Base-by-base conservation (phyloP, 2,888 invertebrate genomes). In the Aspidiotus rigidus region DNA sequence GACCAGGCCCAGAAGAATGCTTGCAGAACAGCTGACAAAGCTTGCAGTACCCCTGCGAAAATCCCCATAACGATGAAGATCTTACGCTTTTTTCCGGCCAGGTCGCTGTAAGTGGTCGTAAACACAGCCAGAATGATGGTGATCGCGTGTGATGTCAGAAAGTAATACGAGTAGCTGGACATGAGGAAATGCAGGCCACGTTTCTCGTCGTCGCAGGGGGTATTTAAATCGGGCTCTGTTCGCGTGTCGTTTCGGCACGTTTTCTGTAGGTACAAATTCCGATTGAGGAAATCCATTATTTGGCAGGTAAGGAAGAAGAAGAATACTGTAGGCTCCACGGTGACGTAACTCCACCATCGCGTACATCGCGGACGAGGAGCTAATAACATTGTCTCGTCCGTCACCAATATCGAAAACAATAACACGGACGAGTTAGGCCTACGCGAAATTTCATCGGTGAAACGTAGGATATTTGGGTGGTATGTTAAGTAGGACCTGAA, bases 1-100 rank as follows among this genome's bases (percentile, higher is more conserved):
- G 73, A 70, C 74, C 74, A 73, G 7, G 54, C 66, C 71, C 72
- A 73, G 60, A 71, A 73, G 61, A 72, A 72, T 8, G 73, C 71
- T 28, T 74, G 73, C 6, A 74, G 39, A 8, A 73, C 28, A 41
- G 71, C 64, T 5, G 72, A 70, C 2, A 71, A 17, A 54, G 72
- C 72, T 0, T 73, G 71, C 11, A 74, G 40, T 5, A 74, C 40
- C 53, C 73, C 73, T 10, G 74, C 73, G n/a, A 71, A 7, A 5
- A 73, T 63, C 13, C 72, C 72, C 54, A 72, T 7, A n/a, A 73
- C 54, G 11, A 73, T 69, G 66, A 73, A 62, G n/a, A 71, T 71
- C 44, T 61, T 72, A 40, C 73, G 69, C 17, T 71, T 64, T 61
- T 69, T 72, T 13, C 66, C 66, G 9, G 64, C 64, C n/a, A 13